These are phyloP conservation scores for Amblyraja radiata DNA, from an alignment of 2,797 vertebrate species.

Conservation along the genomic window DNA sequence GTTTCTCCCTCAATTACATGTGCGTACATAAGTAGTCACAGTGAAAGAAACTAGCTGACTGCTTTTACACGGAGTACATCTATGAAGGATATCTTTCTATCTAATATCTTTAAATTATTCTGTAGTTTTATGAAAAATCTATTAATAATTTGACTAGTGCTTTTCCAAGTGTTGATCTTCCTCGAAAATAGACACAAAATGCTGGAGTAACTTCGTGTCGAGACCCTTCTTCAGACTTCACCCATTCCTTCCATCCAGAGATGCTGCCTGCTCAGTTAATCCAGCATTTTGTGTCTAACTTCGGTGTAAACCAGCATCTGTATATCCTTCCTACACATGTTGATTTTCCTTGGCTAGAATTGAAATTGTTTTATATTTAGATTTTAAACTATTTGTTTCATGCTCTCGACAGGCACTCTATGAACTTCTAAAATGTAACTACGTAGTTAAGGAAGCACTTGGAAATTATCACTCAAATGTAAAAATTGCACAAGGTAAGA, in stretches of 20 bases:
- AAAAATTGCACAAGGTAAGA: conserved; percentile 79
- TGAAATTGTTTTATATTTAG: not conserved
- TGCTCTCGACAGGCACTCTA: conserved; percentile 68
- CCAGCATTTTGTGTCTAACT: no score
- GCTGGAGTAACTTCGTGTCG: no score
- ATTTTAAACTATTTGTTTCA: conserved; percentile 39
- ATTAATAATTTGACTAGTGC: not conserved
- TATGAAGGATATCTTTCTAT: not conserved
- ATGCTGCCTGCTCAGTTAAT: no score
- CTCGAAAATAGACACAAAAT: not conserved
- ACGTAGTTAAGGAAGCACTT: conserved; percentile 79
- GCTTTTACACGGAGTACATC: not conserved
- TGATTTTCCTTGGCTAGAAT: not conserved
- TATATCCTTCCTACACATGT: no score
- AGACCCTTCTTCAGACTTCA: no score
- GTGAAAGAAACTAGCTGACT: not conserved
- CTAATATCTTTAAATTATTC: not conserved
- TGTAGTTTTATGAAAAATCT: not conserved
- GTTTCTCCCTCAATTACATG: not conserved
- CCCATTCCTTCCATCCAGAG: no score
- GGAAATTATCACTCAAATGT: conserved; percentile 75
- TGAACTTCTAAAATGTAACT: conserved; percentile 86
- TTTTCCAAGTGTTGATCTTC: not conserved
- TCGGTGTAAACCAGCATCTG: no score
- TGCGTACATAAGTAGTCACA: not conserved